Percentiles rank a stretch among this genome's conserved stretches.
These are phyloP conservation scores for Sternarchorhynchus goeldii DNA, from an alignment of 2,797 vertebrate genomes.

Conservation along the genomic window DNA sequence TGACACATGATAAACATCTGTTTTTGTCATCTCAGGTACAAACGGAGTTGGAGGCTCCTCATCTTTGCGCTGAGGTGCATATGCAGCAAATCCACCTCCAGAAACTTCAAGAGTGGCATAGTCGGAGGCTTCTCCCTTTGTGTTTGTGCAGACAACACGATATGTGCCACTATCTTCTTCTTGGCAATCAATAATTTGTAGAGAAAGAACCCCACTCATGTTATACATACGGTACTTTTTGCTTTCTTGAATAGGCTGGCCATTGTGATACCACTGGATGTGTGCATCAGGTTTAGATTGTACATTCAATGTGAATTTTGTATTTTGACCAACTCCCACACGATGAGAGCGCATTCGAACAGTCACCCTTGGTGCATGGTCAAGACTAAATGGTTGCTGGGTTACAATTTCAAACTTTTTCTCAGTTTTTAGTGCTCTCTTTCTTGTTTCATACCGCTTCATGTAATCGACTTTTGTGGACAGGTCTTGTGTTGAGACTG, in stretches of 20 bases:
- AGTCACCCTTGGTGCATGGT: conserved; percentile 91
- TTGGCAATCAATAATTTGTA: conserved; percentile 89
- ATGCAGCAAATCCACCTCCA: conserved; percentile 85
- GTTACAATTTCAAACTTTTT: conserved; percentile 86
- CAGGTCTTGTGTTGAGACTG: conserved; percentile 81
- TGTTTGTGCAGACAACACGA: conserved; percentile 87
- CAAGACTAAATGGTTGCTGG: conserved; percentile 92
- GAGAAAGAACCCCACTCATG: conserved; percentile 89
- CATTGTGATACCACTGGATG: conserved; percentile 94
- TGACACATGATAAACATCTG: conserved; percentile 87
- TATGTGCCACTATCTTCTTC: conserved; percentile 94
- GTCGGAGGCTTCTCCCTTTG: conserved; percentile 94
- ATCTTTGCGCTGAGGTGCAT: conserved; percentile 82
- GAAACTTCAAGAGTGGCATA: conserved; percentile 93
- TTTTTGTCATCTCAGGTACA: conserved; percentile 86
- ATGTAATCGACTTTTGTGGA: conserved; percentile 90
- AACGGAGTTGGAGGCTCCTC: conserved; percentile 85
- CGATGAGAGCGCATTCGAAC: conserved; percentile 96
- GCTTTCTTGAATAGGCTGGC: conserved; percentile 84
- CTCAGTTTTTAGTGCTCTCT: conserved; percentile 90
- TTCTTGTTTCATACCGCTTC: conserved; percentile 94
- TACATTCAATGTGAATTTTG: conserved; percentile 91
- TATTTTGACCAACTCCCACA: conserved; percentile 83
- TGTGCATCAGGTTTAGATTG: conserved; percentile 91
- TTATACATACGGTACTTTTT: conserved; percentile 88